Evolutionary conservation across 2,888 invertebrate genomes (phyloP).

Genomic region (Netelia virgata): DNA sequence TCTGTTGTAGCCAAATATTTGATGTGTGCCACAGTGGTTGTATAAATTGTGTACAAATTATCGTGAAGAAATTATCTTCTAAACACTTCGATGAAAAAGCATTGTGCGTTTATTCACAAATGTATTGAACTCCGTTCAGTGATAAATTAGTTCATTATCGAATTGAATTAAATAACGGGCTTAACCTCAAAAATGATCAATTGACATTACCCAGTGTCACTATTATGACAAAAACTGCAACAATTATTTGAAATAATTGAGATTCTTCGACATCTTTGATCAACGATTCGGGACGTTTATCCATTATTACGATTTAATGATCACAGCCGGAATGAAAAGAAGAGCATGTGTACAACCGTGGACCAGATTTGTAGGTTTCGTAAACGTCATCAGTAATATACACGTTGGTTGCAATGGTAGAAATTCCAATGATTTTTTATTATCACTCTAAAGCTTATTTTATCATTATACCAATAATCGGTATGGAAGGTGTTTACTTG

Average conservation of each 20-base stretch:
- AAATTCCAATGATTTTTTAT: neutral
- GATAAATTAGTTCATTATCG: slow-evolving; percentile 9
- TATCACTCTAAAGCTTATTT: neutral
- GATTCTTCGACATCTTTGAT: slow-evolving; percentile 73
- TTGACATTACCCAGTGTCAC: slow-evolving; percentile 82
- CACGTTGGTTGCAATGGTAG: neutral
- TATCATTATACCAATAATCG: neutral
- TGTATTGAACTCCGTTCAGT: slow-evolving; percentile 38
- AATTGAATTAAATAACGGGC: slow-evolving; percentile 61
- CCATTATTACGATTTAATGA: slow-evolving; percentile 73
- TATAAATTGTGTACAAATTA: slow-evolving; percentile 55
- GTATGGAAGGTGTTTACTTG: neutral
- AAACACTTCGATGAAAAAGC: slow-evolving; percentile 10
- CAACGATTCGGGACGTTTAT: slow-evolving; percentile 74
- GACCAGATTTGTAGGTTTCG: slow-evolving; percentile 53
- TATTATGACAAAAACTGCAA: slow-evolving; percentile 80
- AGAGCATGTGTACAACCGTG: slow-evolving; percentile 29
- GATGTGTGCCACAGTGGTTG: slow-evolving; percentile 46
- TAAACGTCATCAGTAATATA: slow-evolving; percentile 62
- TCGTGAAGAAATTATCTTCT: slow-evolving; percentile 19
- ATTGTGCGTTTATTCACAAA: slow-evolving; percentile 24
- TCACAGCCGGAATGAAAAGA: slow-evolving; percentile 14
- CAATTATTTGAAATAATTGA: slow-evolving; percentile 79
- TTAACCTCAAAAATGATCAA: slow-evolving; percentile 55
- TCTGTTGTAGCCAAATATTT: slow-evolving; percentile 53